Evolutionary conservation across 2,888 invertebrate genomes (phyloP).

Genomic region (Patella depressa): DNA sequence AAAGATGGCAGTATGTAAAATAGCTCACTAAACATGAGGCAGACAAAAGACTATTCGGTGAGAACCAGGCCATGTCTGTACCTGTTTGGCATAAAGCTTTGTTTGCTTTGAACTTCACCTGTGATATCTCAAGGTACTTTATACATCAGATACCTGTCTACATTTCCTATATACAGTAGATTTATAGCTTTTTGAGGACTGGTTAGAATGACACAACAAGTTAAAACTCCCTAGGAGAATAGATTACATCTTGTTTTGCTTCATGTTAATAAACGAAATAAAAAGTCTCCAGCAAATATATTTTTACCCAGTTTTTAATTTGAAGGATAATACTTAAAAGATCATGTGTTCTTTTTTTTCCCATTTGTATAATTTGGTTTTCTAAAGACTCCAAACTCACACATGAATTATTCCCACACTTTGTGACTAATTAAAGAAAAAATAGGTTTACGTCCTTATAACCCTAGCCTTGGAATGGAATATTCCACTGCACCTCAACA

Average conservation of each 20-base stretch:
- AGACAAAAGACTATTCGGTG: conserved; percentile 13
- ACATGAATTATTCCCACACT: too few relatives aligned
- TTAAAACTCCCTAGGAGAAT: background rate
- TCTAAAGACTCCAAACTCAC: too few relatives aligned
- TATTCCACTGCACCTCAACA: background rate
- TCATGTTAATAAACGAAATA: too few relatives aligned
- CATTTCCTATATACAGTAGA: conserved; percentile 10
- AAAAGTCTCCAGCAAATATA: too few relatives aligned
- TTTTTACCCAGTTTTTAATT: too few relatives aligned
- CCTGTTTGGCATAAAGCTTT: conserved; percentile 13
- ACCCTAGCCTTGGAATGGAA: background rate
- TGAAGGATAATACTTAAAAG: too few relatives aligned
- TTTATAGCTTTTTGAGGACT: conserved; percentile 7
- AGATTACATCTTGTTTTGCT: too few relatives aligned
- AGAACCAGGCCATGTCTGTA: conserved; percentile 13
- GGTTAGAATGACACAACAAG: background rate
- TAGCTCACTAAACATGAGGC: conserved; percentile 6
- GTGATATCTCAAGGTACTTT: conserved; percentile 13
- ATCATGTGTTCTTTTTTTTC: too few relatives aligned
- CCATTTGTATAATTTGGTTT: too few relatives aligned
- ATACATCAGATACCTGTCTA: conserved; percentile 5
- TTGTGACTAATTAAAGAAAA: too few relatives aligned
- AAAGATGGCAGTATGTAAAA: conserved; percentile 2
- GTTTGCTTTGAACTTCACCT: conserved; percentile 13
- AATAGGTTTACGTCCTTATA: too few relatives aligned